A percentile compares a stretch with the other conserved stretches of the same genome.
These are phyloP conservation scores for Myrmecobius fasciatus DNA, from an alignment of 2,113 vertebrate genomes.

Conservation along the genomic window DNA sequence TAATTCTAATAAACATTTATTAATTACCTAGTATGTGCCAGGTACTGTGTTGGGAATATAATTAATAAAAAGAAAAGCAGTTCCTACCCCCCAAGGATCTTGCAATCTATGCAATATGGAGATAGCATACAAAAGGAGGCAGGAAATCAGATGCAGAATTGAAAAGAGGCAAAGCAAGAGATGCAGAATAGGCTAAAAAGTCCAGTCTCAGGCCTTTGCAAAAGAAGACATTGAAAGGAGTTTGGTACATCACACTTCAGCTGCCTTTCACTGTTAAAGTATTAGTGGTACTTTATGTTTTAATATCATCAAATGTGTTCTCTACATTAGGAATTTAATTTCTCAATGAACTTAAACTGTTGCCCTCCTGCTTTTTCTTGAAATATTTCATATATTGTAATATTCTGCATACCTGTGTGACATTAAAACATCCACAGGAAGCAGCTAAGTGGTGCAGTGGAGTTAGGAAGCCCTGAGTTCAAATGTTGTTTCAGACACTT, in stretches of 20 bases:
- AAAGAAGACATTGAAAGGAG: not conserved
- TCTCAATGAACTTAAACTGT: slow-evolving; percentile 25
- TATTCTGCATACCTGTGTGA: slow-evolving; percentile 14
- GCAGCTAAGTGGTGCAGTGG: too few species aligned
- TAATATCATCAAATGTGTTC: slow-evolving; percentile 5
- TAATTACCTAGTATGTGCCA: not conserved
- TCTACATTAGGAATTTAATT: slow-evolving; percentile 30
- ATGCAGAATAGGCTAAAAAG: not conserved
- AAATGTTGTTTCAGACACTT: too few species aligned
- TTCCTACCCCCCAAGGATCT: not conserved
- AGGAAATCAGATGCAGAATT: not conserved
- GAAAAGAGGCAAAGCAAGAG: not conserved
- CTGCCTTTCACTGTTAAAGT: not conserved
- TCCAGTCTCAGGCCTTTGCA: not conserved
- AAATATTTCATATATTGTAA: slow-evolving; percentile 23
- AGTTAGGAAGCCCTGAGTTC: too few species aligned
- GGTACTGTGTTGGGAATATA: not conserved
- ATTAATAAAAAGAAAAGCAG: not conserved
- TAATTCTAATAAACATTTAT: not conserved
- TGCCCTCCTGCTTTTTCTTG: slow-evolving; percentile 50
- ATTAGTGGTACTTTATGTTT: slow-evolving; percentile 13
- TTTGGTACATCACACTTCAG: not conserved
- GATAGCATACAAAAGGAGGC: not conserved
- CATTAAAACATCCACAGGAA: not conserved
- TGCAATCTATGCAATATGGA: not conserved